Evolutionary conservation across 2,888 invertebrate genomes (phyloP).

Genomic region (Lasioglossum zephyrum): DNA sequence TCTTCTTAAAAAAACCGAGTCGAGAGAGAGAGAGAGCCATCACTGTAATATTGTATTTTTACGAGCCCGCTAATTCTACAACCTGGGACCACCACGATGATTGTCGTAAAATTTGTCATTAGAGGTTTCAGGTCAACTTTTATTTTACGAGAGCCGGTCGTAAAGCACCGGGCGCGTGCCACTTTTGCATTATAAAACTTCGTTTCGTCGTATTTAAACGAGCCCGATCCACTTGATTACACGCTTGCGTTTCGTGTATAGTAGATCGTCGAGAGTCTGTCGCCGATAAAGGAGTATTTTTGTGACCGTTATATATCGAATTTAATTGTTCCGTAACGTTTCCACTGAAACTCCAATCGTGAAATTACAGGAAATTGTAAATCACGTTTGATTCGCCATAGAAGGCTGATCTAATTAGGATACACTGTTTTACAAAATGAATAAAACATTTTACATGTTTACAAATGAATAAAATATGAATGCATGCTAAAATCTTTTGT

Average conservation of each 20-base stretch:
- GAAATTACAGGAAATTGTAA: neutral
- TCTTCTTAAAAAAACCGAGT: neutral
- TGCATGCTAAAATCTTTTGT: no score
- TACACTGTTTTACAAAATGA: neutral
- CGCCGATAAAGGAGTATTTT: neutral
- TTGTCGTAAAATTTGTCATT: conserved; percentile 24
- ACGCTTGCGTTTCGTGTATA: neutral
- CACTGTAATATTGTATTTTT: neutral
- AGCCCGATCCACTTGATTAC: neutral
- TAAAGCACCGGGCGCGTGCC: neutral
- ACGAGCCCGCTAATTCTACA: neutral
- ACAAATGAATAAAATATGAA: neutral
- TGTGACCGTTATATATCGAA: neutral
- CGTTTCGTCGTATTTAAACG: neutral
- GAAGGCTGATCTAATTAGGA: neutral
- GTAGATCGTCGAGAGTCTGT: neutral
- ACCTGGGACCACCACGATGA: neutral
- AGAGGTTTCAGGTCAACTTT: neutral
- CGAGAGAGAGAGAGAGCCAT: neutral
- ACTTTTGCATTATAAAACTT: conserved; percentile 9
- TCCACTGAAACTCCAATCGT: neutral
- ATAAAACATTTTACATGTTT: neutral
- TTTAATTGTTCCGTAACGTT: neutral
- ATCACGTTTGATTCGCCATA: neutral
- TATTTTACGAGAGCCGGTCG: neutral